These are phyloP conservation scores for Acholoe squamosa DNA, from an alignment of 2,888 invertebrate species.

Conservation along the genomic window DNA sequence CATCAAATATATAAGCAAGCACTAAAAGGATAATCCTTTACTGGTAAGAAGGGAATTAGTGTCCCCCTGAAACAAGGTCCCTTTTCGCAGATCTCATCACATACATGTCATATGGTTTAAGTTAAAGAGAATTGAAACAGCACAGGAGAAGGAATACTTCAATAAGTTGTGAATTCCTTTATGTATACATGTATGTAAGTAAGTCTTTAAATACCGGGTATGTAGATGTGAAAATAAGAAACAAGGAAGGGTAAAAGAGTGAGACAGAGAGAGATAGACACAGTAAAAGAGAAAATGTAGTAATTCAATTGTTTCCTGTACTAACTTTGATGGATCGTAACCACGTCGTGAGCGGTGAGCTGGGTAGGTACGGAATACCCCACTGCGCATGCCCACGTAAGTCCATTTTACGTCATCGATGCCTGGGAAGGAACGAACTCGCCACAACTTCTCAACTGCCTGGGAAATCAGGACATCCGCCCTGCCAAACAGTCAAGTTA, in stretches of 20 bases:
- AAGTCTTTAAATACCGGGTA: background rate
- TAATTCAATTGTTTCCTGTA: too few relatives aligned
- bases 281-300: background rate
- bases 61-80: too few relatives aligned
- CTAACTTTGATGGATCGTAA: conserved; percentile 83
- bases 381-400: conserved; percentile 83
- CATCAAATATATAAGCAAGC: too few relatives aligned
- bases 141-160: too few relatives aligned
- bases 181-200: background rate
- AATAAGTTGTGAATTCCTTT: too few relatives aligned
- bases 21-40: too few relatives aligned
- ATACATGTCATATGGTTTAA: too few relatives aligned
- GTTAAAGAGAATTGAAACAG: too few relatives aligned
- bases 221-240: too few relatives aligned
- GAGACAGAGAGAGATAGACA: background rate
- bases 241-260: too few relatives aligned
- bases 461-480: conserved; percentile 83
- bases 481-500: conserved; percentile 71
- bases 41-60: too few relatives aligned
- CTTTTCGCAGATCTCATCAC: too few relatives aligned
- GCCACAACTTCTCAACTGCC: conserved; percentile 83
- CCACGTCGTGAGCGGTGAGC: conserved; percentile 82
- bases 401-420: conserved; percentile 83
- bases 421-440: conserved; percentile 81
- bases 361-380: conserved; percentile 84